Evolutionary conservation across 2,113 vertebrate species (phyloP), one percentile per base, ranked within the genome.

Genomic region (Hippopotamus amphibius): DNA sequence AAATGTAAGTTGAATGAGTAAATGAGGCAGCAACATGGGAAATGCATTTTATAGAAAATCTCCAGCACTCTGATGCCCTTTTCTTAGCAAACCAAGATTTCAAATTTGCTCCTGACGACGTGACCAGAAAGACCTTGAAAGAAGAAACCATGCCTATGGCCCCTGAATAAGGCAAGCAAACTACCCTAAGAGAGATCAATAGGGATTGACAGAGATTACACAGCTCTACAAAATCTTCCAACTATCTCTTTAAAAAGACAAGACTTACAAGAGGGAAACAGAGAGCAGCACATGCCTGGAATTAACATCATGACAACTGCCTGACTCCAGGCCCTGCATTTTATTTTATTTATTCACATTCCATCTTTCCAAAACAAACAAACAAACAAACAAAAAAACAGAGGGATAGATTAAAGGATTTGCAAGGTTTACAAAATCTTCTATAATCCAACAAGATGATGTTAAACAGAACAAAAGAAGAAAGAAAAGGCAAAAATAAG

Each of bases 101-200:
- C 68, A 57, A 5, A 77, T 94, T 76, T 97, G 21, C 28, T 61
- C 63, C 57, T 63, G 46, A 77, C 26, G 37, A 79, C 68, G 41
- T 90, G 81, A 97, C 77, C 59, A 88, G 80, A 96, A 87, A 92
- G 82, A 95, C 37, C 55, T 59, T 71, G 37, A 83, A 21, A 87
- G 41, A 83, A 88, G 53, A 93, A 86, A 33, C 10, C 24, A 41
- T 71, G 88, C 37, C 90, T 84, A 43, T 66, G 48, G 88, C 24
- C 80, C 77, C 13, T 13, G 30, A 95, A 81, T 66, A 94, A 96
- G 94, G 76, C 72, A 80, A 94, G 59, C 26, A 84, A 84, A 88
- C 17, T 41, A 15, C 69, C 69, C n/a, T 48, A 84, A 4, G 15
- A 81, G 46, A 57, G 84, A 98, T 96, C 90, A 89, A 80, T 14